Conservation (phyloP, 2,888 invertebrate species). For the Tryphoninae sp. region DNA sequence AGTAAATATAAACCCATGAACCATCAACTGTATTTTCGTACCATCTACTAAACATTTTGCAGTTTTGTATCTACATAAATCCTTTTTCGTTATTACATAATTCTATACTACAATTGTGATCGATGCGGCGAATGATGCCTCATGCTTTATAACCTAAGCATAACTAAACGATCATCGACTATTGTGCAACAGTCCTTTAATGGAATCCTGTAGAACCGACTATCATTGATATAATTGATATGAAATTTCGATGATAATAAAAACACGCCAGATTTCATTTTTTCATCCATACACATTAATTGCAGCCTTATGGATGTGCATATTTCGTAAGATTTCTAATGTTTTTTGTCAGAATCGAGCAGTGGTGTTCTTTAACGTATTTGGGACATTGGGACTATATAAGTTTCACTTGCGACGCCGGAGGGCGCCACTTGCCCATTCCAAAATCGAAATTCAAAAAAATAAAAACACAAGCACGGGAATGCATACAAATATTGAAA, state of each 20-base stretch:
- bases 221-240: background rate
- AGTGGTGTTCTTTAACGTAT: too few species aligned
- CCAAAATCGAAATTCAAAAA: too few species aligned
- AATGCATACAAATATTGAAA: too few species aligned
- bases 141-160: conserved; percentile 9
- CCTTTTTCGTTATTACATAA: conserved; percentile 54
- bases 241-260: background rate
- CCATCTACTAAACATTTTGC: conserved; percentile 40
- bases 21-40: conserved; percentile 34
- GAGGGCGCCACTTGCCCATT: too few species aligned
- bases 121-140: conserved; percentile 36
- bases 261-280: too few species aligned
- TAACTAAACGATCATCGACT: background rate
- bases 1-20: conserved; percentile 6
- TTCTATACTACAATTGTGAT: conserved; percentile 19
- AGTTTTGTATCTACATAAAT: conserved; percentile 37
- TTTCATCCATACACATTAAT: too few species aligned
- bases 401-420: too few species aligned
- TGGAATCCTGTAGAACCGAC: background rate
- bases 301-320: background rate
- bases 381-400: too few species aligned
- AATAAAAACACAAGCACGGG: too few species aligned
- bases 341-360: too few species aligned
- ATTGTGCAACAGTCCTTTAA: background rate
- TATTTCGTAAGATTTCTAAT: background rate